A percentile compares a stretch with the other conserved stretches of the same genome.
phyloP scores from a whole-genome alignment of 2,888 invertebrate species.

The Drosophila glabriapex region DNA sequence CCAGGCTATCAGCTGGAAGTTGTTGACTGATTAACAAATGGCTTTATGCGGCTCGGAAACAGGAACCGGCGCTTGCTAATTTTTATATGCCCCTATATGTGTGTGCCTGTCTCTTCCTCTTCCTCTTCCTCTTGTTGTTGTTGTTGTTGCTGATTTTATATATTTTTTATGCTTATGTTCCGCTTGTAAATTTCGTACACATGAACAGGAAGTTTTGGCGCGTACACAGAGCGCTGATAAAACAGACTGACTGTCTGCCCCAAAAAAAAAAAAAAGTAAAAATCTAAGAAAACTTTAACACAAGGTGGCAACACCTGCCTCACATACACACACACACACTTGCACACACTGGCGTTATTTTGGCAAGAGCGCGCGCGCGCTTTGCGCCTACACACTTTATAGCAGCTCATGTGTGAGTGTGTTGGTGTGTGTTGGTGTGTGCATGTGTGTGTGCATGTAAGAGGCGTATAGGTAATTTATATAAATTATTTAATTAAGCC shows the following conservation, averaged over 20 bases:
- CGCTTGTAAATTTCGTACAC: slow-evolving; percentile 66
- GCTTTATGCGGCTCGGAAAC: slow-evolving; percentile 59
- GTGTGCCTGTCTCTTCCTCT: slow-evolving; percentile 5
- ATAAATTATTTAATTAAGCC: slow-evolving; percentile 79
- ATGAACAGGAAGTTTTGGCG: slow-evolving; percentile 65
- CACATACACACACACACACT: slow-evolving; percentile 5
- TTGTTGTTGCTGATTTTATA: slow-evolving; percentile 27
- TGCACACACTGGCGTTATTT: slow-evolving; percentile 8
- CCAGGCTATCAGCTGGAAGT: slow-evolving; percentile 27
- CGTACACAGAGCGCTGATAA: slow-evolving; percentile 66
- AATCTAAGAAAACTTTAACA: slow-evolving; percentile 17
- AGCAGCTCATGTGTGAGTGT: not conserved
- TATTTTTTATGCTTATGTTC: slow-evolving; percentile 57
- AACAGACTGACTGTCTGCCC: slow-evolving; percentile 46
- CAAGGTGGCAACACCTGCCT: slow-evolving; percentile 32
- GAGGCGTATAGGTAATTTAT: slow-evolving; percentile 67
- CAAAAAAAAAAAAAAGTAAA: slow-evolving; percentile 10
- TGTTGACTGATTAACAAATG: slow-evolving; percentile 63
- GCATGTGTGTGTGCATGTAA: slow-evolving; percentile 40
- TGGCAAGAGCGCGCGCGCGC: slow-evolving; percentile 56
- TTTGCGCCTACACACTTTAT: slow-evolving; percentile 24
- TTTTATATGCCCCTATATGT: slow-evolving; percentile 39
- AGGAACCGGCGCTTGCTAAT: slow-evolving; percentile 64
- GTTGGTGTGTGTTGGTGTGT: slow-evolving; percentile 2
- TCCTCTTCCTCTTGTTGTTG: slow-evolving; percentile 6